These are phyloP conservation scores for Orestias chungarensis DNA, from an alignment of 2,797 vertebrate genomes.

Conservation along the genomic window DNA sequence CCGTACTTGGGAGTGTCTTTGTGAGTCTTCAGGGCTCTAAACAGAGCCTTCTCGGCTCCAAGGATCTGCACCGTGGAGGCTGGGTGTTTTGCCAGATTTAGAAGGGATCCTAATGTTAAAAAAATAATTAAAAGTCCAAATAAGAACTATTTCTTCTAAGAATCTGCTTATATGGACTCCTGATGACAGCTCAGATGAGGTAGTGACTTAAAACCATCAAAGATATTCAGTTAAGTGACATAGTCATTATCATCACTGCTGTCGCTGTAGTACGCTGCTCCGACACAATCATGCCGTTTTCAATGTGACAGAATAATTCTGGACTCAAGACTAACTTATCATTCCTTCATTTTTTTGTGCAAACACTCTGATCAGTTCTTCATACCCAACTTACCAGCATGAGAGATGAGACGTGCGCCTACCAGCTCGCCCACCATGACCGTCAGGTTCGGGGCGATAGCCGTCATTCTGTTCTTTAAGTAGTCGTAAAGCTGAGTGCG, in stretches of 20 bases:
- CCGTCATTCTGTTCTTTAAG: conserved; percentile 98
- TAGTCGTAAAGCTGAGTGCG: conserved; percentile 95
- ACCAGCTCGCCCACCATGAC: conserved; percentile 97
- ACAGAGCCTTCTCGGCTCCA: conserved; percentile 96
- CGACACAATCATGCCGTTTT: neutral
- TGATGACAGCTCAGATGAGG: conserved; percentile 89
- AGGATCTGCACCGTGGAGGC: conserved; percentile 97
- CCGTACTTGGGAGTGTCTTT: conserved; percentile 97
- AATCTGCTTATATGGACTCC: rapidly evolving
- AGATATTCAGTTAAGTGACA: conserved; percentile 64
- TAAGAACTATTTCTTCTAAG: rapidly evolving
- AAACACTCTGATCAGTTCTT: no score
- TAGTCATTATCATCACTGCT: conserved; percentile 76
- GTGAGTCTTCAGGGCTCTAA: conserved; percentile 93
- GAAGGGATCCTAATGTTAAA: conserved; percentile 82
- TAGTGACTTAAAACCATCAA: conserved; percentile 89
- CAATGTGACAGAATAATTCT: neutral
- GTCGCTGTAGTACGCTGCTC: neutral
- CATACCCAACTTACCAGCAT: conserved; percentile 84
- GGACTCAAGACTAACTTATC: no score
- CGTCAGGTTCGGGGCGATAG: conserved; percentile 96
- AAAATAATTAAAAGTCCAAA: neutral
- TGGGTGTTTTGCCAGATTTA: conserved; percentile 98
- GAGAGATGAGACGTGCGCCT: conserved; percentile 94
- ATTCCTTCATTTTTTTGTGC: no score